Conservation (phyloP, 35 echinoderm and acorn worm species). For the Holothuria glaberrima region DNA sequence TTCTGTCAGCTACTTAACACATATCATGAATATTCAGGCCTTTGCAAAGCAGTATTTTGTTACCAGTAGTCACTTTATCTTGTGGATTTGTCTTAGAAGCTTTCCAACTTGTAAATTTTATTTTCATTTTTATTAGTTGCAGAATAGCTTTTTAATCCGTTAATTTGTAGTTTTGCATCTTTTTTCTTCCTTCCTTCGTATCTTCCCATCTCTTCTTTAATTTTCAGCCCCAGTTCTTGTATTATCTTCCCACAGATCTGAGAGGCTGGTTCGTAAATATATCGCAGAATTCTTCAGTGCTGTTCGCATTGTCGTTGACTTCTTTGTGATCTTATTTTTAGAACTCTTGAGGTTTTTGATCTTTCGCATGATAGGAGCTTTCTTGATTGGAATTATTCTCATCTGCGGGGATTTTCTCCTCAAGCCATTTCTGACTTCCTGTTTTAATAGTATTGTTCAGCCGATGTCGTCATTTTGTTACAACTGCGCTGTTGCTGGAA, state of each 20-base stretch:
- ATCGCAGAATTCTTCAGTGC: constrained; percentile 12
- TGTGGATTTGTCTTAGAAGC: too few relatives aligned
- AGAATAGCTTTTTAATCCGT: too few relatives aligned
- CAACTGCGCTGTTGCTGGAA: neutral
- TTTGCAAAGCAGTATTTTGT: too few relatives aligned
- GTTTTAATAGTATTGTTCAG: constrained; percentile 19
- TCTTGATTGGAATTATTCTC: neutral
- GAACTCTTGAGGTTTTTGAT: neutral
- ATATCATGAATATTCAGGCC: too few relatives aligned
- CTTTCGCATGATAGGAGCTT: constrained; percentile 21
- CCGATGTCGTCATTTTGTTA: constrained; percentile 2
- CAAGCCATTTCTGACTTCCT: constrained; percentile 15
- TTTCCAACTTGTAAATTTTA: too few relatives aligned
- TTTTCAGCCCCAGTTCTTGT: neutral
- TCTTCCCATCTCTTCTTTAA: neutral
- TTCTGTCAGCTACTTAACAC: too few relatives aligned
- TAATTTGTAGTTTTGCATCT: too few relatives aligned
- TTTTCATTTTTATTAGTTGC: too few relatives aligned
- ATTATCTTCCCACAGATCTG: constrained; percentile 8
- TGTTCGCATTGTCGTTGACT: neutral
- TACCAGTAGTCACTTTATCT: too few relatives aligned
- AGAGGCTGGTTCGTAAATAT: constrained; percentile 13
- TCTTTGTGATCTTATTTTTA: constrained; percentile 31
- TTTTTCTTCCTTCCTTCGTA: neutral
- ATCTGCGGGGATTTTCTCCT: constrained; percentile 12